Evolutionary conservation across 64 coral and sea anemone species (phyloP).

Genomic region (Pachyseris speciosa): DNA sequence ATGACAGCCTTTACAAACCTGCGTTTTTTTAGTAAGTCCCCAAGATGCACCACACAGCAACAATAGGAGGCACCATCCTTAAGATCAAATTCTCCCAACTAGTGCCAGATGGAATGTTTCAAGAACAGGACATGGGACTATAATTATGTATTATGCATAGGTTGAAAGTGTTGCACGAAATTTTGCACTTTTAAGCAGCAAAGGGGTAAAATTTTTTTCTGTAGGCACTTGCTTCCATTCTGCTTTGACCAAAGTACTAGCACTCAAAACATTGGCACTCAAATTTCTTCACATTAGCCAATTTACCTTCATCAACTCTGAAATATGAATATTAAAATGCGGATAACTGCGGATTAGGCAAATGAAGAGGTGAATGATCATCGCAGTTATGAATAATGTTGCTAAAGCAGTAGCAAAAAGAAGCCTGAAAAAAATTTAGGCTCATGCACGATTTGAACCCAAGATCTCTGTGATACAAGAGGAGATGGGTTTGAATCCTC

Average conservation of each 20-base stretch:
- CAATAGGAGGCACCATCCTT: background rate
- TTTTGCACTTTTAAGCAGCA: background rate
- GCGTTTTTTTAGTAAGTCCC: background rate
- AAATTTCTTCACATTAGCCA: background rate
- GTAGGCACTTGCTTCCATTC: background rate
- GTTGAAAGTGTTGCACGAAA: background rate
- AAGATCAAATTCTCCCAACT: background rate
- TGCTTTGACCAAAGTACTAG: background rate
- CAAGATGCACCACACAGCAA: background rate
- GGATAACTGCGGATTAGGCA: too few species aligned
- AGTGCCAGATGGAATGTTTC: background rate
- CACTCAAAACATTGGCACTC: background rate
- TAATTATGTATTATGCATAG: background rate
- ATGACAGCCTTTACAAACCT: background rate
- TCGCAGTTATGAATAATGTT: too few species aligned
- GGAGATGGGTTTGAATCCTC: too few species aligned
- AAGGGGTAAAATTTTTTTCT: background rate
- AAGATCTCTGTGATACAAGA: too few species aligned
- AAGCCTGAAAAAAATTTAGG: too few species aligned
- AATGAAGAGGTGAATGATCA: background rate
- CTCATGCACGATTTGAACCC: too few species aligned
- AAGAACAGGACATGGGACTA: background rate
- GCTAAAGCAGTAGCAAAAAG: too few species aligned
- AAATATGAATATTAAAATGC: too few species aligned
- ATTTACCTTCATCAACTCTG: background rate